Percentiles rank a stretch among this genome's conserved stretches.
Conservation (phyloP, 2,888 invertebrate genomes). For the Pinctada fucata region DNA sequence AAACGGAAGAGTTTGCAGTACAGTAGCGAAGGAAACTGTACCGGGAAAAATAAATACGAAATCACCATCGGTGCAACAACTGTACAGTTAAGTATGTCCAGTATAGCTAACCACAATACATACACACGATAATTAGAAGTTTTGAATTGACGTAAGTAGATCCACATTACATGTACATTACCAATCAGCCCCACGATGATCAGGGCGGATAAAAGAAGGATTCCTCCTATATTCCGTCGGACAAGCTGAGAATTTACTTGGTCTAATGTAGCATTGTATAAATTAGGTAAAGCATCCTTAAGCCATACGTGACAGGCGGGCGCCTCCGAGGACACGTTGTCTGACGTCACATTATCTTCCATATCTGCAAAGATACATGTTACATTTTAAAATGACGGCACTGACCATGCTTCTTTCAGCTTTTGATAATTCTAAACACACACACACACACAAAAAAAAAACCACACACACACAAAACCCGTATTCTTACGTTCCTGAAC, state of each 20-base stretch:
- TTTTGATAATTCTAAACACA: too few species aligned
- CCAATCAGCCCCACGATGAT: constrained; percentile 31
- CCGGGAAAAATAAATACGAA: constrained; percentile 34
- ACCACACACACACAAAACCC: too few species aligned
- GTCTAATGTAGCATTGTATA: constrained; percentile 31
- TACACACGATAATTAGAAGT: constrained; percentile 41
- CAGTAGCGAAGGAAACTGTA: constrained; percentile 27
- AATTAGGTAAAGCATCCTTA: constrained; percentile 19
- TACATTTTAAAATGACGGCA: too few species aligned
- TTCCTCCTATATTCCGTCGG: constrained; percentile 37
- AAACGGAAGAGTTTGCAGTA: constrained; percentile 37
- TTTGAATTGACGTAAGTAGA: constrained; percentile 34
- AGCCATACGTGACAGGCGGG: constrained; percentile 36
- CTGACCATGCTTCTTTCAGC: too few species aligned
- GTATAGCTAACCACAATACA: constrained; percentile 35
- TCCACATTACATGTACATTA: constrained; percentile 35
- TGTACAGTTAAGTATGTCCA: constrained; percentile 34
- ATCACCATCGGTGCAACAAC: constrained; percentile 39
- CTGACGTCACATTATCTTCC: background rate
- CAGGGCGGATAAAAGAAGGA: constrained; percentile 23
- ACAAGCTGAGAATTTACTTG: constrained; percentile 34
- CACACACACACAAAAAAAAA: too few species aligned
- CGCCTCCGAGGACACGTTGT: background rate
- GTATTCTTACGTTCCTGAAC: too few species aligned
- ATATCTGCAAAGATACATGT: background rate